phyloP scores from a whole-genome alignment of 2,797 vertebrate genomes.

The Heterohyrax brucei region DNA sequence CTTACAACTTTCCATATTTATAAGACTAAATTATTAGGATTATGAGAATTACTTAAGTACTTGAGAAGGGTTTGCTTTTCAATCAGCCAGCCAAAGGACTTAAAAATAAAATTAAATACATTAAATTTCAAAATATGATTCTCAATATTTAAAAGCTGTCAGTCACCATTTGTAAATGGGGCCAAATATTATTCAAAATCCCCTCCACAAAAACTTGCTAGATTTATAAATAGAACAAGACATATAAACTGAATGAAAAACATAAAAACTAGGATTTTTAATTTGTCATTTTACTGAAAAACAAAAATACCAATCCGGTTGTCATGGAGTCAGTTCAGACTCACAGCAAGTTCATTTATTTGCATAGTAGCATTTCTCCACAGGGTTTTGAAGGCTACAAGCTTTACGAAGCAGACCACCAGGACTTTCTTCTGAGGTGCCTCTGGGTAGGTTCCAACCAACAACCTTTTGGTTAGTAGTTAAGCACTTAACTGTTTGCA shows the following conservation, averaged over 20 bases:
- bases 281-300: not conserved
- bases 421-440: not conserved
- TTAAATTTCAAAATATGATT: not conserved
- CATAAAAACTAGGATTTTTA: conserved; percentile 13
- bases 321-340: no score
- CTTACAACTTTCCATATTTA: not conserved
- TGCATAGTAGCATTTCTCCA: not conserved
- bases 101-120: conserved; percentile 9
- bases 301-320: not conserved
- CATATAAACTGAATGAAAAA: not conserved
- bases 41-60: conserved; percentile 23
- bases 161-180: not conserved
- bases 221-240: not conserved
- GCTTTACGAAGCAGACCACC: not conserved
- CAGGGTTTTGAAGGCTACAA: not conserved
- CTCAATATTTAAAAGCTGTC: not conserved
- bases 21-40: not conserved
- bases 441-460: not conserved
- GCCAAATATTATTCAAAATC: not conserved
- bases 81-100: not conserved
- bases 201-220: not conserved
- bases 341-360: not conserved
- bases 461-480: not conserved
- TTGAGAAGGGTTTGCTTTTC: conserved; percentile 42
- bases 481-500: no score